Conservation (phyloP, 2,113 vertebrate genomes). For the Porphyrio hochstetteri region DNA sequence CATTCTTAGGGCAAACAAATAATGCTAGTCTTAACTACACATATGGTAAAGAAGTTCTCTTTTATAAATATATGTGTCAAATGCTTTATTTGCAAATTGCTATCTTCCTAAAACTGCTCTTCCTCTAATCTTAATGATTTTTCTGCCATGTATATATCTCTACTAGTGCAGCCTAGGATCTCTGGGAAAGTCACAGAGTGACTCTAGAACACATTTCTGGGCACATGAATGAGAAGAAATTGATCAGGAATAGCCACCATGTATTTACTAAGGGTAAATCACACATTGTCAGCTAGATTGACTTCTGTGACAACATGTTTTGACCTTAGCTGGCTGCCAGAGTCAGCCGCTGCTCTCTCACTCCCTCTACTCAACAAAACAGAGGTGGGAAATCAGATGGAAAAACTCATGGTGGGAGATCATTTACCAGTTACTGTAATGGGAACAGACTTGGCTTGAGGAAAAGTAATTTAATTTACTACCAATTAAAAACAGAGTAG, state of each 20-base stretch:
- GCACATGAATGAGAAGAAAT: neutral
- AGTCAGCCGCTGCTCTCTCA: neutral
- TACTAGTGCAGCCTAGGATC: neutral
- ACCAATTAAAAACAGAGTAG: neutral
- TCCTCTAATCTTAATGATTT: neutral
- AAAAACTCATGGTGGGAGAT: neutral
- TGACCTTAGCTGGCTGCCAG: neutral
- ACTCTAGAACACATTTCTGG: neutral
- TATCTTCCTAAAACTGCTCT: neutral
- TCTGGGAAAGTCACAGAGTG: neutral
- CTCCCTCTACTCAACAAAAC: accelerated
- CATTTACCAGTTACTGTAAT: neutral
- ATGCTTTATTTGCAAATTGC: neutral
- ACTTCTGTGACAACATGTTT: neutral
- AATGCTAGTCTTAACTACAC: neutral
- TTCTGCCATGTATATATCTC: neutral
- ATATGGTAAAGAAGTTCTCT: neutral
- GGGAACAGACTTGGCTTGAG: neutral
- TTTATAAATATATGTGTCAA: neutral
- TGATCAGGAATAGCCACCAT: neutral
- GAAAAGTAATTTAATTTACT: neutral
- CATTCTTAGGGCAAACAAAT: neutral
- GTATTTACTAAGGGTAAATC: neutral
- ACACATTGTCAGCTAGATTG: neutral
- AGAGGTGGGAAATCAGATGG: neutral